Evolutionary conservation across 2,888 invertebrate genomes (phyloP).

Genomic region (Itoplectis maculator): DNA sequence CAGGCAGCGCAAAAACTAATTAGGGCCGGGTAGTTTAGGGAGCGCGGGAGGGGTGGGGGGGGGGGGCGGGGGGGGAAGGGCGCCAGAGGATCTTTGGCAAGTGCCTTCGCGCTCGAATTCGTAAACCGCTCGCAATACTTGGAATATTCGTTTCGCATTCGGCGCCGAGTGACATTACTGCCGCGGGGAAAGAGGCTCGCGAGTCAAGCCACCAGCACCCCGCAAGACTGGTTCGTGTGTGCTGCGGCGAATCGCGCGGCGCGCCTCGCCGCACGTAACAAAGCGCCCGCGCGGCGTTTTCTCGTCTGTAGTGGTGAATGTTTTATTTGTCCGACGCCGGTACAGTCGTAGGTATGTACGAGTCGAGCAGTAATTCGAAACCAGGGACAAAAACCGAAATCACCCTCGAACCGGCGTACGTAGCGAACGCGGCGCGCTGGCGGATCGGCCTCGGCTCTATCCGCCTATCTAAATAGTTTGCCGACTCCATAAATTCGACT

Average conservation of each 20-base stretch:
- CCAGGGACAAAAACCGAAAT: constrained; percentile 55
- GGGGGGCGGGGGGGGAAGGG: no score
- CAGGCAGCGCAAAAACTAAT: constrained; percentile 79
- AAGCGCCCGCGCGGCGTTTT: no score
- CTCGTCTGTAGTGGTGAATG: constrained; percentile 9
- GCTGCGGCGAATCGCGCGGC: constrained; percentile 7
- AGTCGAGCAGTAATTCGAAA: constrained; percentile 43
- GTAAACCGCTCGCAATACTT: constrained; percentile 54
- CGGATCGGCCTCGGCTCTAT: constrained; percentile 66
- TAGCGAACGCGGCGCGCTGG: constrained; percentile 16
- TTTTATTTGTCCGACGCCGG: constrained; percentile 56
- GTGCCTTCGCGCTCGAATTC: constrained; percentile 32
- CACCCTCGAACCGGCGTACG: constrained; percentile 42
- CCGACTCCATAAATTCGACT: constrained; percentile 79
- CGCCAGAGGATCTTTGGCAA: constrained; percentile 52
- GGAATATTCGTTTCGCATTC: constrained; percentile 59
- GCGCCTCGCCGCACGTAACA: no score
- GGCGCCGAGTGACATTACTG: constrained; percentile 43
- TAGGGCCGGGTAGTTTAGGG: constrained; percentile 69
- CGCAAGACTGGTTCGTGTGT: constrained; percentile 17
- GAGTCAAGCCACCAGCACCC: not conserved
- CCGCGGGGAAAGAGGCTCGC: not conserved
- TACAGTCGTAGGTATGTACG: constrained; percentile 42
- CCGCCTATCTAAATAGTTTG: constrained; percentile 82
- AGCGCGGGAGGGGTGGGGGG: no score